Evolutionary conservation across 2,113 vertebrate genomes (phyloP).

Genomic region (Petaurus breviceps): DNA sequence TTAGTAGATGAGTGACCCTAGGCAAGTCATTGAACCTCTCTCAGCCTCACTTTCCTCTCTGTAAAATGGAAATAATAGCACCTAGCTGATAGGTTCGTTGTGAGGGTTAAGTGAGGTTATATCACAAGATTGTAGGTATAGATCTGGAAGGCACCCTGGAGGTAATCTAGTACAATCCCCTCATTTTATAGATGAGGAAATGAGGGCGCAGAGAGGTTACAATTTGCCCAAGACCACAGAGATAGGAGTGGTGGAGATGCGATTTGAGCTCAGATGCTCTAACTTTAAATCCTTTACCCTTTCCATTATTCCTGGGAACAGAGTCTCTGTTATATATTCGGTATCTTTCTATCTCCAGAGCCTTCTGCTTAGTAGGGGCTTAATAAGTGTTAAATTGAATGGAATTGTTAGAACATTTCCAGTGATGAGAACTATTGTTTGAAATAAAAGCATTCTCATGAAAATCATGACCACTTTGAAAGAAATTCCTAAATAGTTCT

Average conservation of each 20-base stretch:
- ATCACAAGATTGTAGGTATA: too few relatives aligned
- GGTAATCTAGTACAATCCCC: not conserved
- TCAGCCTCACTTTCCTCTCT: too few relatives aligned
- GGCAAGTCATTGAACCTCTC: too few relatives aligned
- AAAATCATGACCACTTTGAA: not conserved
- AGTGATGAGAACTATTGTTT: not conserved
- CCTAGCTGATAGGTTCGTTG: too few relatives aligned
- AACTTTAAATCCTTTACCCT: not conserved
- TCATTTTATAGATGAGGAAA: not conserved
- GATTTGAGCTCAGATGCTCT: not conserved
- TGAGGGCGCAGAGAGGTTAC: not conserved
- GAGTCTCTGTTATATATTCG: not conserved
- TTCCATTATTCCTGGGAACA: not conserved
- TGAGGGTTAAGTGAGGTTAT: too few relatives aligned
- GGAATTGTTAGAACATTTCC: not conserved
- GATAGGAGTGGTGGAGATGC: not conserved
- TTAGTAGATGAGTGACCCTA: too few relatives aligned
- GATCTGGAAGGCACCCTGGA: not conserved
- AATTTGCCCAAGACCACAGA: not conserved
- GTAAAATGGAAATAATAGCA: too few relatives aligned
- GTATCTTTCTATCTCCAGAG: not conserved
- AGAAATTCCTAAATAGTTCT: slow-evolving; percentile 2
- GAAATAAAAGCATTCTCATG: not conserved
- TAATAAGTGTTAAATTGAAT: not conserved
- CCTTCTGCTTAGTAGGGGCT: not conserved